Evolutionary conservation across 2,113 vertebrate genomes (phyloP).

Genomic region (Mus musculus): DNA sequence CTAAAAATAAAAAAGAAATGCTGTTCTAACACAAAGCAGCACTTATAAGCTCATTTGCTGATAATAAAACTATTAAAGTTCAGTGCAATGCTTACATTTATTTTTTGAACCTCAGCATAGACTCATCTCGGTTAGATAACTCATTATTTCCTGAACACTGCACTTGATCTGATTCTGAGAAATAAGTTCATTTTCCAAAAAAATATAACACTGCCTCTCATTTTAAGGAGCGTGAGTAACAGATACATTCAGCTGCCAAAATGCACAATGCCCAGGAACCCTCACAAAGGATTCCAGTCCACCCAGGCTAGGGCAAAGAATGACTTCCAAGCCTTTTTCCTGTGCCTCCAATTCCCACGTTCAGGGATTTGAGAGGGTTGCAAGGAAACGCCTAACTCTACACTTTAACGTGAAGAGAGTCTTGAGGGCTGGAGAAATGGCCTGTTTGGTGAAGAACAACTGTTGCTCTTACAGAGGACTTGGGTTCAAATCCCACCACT

Average conservation of each 20-base stretch:
- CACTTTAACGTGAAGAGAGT: conserved; percentile 22
- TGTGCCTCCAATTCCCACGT: conserved; percentile 46
- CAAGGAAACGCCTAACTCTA: not conserved
- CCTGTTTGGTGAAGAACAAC: not conserved
- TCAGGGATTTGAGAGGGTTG: not conserved
- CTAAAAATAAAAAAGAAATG: not conserved
- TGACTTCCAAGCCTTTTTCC: conserved; percentile 52
- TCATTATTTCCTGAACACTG: conserved; percentile 77
- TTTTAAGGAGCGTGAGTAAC: conserved; percentile 78
- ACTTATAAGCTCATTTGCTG: conserved; percentile 69
- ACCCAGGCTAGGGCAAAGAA: conserved; percentile 48
- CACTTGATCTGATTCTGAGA: conserved; percentile 79
- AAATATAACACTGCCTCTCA: conserved; percentile 78
- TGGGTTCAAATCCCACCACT: not conserved
- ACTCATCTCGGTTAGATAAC: conserved; percentile 72
- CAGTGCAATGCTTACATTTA: conserved; percentile 67
- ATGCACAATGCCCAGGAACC: conserved; percentile 68
- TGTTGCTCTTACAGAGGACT: not conserved
- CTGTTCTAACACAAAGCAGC: conserved; percentile 63
- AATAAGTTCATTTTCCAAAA: conserved; percentile 86
- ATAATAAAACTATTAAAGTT: conserved; percentile 61
- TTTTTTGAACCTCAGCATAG: conserved; percentile 70
- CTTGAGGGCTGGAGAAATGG: not conserved
- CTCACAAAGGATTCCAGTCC: conserved; percentile 55
- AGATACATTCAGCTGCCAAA: conserved; percentile 75